These are phyloP conservation scores for Panzeria rudis DNA, from an alignment of 2,888 invertebrate genomes.

Conservation along the genomic window DNA sequence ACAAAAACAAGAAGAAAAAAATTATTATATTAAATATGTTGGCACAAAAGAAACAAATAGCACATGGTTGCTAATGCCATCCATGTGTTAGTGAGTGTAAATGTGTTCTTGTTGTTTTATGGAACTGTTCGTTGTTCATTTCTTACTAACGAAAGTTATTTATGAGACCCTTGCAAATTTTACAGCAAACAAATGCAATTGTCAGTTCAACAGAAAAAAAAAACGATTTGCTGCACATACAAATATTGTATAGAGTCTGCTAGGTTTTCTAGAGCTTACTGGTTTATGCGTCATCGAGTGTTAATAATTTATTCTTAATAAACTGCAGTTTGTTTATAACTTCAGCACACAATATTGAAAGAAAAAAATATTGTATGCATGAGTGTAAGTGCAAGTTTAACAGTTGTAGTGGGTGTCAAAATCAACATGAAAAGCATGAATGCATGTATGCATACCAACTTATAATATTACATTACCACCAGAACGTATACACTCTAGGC, in stretches of 20 bases:
- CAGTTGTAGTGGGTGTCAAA: constrained; percentile 70
- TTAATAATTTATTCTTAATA: constrained; percentile 72
- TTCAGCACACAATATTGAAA: not conserved
- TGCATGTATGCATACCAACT: constrained; percentile 42
- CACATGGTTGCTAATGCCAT: constrained; percentile 37
- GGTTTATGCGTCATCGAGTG: constrained; percentile 72
- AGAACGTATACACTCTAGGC: constrained; percentile 46
- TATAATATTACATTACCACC: constrained; percentile 45
- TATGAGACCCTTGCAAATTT: constrained; percentile 51
- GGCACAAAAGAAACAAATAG: constrained; percentile 16
- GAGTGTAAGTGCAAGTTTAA: constrained; percentile 40
- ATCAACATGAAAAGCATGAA: constrained; percentile 49
- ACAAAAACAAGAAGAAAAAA: constrained; percentile 22
- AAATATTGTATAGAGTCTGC: constrained; percentile 14
- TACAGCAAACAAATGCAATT: constrained; percentile 24
- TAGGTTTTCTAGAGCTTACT: constrained; percentile 27
- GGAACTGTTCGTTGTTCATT: constrained; percentile 16
- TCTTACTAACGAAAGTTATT: constrained; percentile 68
- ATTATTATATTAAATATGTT: constrained; percentile 4
- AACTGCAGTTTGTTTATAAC: constrained; percentile 47
- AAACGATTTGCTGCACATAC: constrained; percentile 51
- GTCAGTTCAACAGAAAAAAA: constrained; percentile 16
- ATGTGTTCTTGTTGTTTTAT: not conserved
- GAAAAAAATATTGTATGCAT: not conserved
- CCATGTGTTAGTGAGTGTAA: not conserved